Evolutionary conservation across 2,797 vertebrate species (phyloP).

Genomic region (Miichthys miiuy): DNA sequence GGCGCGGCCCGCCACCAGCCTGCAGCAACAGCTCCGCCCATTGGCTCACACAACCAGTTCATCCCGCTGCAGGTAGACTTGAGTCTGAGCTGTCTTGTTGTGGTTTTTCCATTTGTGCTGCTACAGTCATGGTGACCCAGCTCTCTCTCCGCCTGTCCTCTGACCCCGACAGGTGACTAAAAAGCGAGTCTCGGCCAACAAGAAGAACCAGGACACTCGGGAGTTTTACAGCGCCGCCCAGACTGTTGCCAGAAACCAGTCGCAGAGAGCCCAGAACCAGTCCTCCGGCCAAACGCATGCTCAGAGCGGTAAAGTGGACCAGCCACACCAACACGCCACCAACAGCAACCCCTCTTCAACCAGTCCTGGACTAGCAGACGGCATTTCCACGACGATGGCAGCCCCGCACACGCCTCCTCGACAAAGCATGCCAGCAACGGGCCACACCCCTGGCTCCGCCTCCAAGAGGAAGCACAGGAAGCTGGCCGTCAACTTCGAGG

Average conservation of each 20-base stretch:
- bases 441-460: conserved; percentile 87
- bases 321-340: conserved; percentile 26
- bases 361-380: conserved; percentile 3
- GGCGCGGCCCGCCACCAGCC: conserved; percentile 80
- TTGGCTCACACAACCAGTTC: conserved; percentile 95
- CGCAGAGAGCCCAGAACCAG: conserved; percentile 73
- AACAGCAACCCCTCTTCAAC: conserved; percentile 37
- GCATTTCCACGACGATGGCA: conserved; percentile 63
- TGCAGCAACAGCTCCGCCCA: conserved; percentile 77
- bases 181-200: conserved; percentile 92
- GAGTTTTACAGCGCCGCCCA: conserved; percentile 87
- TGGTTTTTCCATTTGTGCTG: too few relatives aligned
- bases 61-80: conserved; percentile 93
- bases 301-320: conserved; percentile 21
- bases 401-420: conserved; percentile 79
- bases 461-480: conserved; percentile 94
- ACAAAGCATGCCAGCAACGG: conserved; percentile 70
- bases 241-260: conserved; percentile 69
- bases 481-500: conserved; percentile 95
- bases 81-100: background rate
- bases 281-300: conserved; percentile 38
- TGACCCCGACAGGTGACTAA: conserved; percentile 92
- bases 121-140: background rate
- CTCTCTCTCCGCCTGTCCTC: background rate
- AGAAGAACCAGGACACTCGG: conserved; percentile 89